Evolutionary conservation across 2,113 vertebrate species (phyloP).

Genomic region (Lagopus muta): DNA sequence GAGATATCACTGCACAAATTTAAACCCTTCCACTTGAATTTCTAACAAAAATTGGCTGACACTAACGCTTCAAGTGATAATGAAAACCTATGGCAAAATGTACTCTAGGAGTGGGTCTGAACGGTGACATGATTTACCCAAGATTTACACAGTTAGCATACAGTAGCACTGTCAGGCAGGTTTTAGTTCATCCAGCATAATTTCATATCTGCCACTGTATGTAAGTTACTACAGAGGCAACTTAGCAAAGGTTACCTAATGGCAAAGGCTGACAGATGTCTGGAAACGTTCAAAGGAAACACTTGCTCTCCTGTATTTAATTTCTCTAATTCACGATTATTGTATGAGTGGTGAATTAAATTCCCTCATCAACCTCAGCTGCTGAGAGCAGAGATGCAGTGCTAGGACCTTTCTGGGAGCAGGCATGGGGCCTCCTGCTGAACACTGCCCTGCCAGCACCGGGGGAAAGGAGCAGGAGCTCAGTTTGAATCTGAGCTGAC

Average conservation of each 20-base stretch:
- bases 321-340: slow-evolving; percentile 1
- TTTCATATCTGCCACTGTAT: neutral
- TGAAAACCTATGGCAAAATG: rapidly evolving
- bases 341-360: neutral
- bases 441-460: neutral
- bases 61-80: neutral
- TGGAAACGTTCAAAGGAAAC: neutral
- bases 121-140: neutral
- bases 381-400: neutral
- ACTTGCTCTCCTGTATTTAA: slow-evolving; percentile 7
- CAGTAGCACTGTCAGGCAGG: neutral
- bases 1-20: neutral
- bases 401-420: neutral
- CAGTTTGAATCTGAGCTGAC: neutral
- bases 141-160: neutral
- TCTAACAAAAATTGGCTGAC: neutral
- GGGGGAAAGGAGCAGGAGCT: neutral
- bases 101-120: neutral
- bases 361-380: neutral
- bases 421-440: neutral
- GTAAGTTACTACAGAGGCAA: neutral
- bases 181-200: neutral
- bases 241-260: neutral
- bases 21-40: neutral
- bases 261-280: neutral